Conservation (phyloP, 2,797 vertebrate genomes). For the Otolemur crassicaudatus region DNA sequence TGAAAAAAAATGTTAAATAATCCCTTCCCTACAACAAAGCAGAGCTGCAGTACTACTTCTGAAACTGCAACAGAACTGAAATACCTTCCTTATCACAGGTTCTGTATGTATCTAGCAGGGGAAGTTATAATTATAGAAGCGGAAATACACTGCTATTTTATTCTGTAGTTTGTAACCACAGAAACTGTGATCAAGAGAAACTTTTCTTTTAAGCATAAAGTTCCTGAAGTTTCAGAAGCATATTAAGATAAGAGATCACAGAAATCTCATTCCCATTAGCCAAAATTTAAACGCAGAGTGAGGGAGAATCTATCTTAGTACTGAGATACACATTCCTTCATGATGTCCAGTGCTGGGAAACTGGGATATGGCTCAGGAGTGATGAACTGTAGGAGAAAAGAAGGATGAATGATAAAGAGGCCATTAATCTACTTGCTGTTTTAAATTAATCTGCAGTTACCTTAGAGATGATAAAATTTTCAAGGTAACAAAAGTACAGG, state of each 20-base stretch:
- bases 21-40: neutral
- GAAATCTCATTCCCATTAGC: neutral
- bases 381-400: neutral
- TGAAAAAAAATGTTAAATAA: conserved; percentile 34
- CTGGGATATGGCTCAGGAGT: neutral
- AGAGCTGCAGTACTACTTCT: conserved; percentile 1
- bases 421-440: neutral
- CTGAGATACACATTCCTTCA: neutral
- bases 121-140: conserved; percentile 9
- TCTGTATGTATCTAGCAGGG: neutral
- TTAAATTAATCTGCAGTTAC: conserved; percentile 27
- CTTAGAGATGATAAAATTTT: conserved; percentile 4
- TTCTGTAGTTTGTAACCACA: conserved; percentile 2
- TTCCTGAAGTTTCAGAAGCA: conserved; percentile 41
- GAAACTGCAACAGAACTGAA: conserved; percentile 27
- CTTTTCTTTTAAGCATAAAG: neutral
- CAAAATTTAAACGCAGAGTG: neutral
- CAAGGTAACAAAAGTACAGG: neutral
- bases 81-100: neutral
- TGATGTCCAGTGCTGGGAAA: neutral
- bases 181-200: neutral
- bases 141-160: conserved; percentile 29
- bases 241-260: neutral
- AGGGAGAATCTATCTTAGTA: neutral
- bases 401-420: neutral